Conservation (phyloP, 2,113 vertebrate species). For the Picathartes gymnocephalus region DNA sequence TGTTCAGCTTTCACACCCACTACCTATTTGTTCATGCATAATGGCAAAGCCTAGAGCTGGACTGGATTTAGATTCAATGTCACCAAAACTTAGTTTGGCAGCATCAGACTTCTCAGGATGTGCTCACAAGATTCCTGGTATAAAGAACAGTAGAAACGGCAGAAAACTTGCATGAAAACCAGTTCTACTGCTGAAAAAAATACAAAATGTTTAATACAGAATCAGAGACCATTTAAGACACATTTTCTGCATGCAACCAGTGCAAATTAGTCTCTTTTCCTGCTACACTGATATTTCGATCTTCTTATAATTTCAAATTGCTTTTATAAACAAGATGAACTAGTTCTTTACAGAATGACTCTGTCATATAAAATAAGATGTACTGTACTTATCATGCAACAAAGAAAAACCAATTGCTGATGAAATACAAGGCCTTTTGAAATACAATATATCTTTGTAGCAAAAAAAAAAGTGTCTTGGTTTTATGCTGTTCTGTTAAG, state of each 20-base stretch:
- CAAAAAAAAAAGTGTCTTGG: background rate
- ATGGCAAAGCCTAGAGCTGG: background rate
- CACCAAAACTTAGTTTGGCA: background rate
- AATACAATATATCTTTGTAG: background rate
- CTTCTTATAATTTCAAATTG: background rate
- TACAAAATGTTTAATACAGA: background rate
- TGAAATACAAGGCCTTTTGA: background rate
- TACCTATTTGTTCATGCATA: background rate
- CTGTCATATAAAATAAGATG: background rate
- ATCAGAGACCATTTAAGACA: background rate
- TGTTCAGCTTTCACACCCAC: background rate
- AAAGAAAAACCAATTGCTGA: background rate
- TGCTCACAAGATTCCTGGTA: background rate
- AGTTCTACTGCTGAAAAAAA: background rate
- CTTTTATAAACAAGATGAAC: background rate
- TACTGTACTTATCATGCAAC: background rate
- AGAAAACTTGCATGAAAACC: background rate
- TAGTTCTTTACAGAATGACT: background rate
- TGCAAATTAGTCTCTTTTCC: background rate
- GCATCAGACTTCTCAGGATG: background rate
- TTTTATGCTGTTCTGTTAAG: background rate
- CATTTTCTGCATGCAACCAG: background rate
- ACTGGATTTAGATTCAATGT: background rate
- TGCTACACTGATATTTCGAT: background rate
- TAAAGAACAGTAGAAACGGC: background rate